Evolutionary conservation across 2,113 vertebrate species (phyloP).

Genomic region (Ellobius talpinus): DNA sequence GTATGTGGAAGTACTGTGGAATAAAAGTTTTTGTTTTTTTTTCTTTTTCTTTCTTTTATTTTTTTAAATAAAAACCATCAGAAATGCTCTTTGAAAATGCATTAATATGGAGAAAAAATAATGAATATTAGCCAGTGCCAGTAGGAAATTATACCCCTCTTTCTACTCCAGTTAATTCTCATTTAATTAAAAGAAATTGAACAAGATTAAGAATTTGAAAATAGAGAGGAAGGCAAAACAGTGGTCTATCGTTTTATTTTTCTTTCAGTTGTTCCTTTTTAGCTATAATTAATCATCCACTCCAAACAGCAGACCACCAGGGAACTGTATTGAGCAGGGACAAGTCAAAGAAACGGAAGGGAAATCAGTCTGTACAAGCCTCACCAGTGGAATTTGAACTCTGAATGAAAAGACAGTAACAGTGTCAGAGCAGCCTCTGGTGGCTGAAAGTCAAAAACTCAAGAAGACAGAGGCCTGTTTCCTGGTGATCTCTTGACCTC

Average conservation of each 20-base stretch:
- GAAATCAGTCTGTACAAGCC: conserved; percentile 48
- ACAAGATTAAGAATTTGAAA: conserved; percentile 65
- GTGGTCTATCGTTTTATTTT: conserved; percentile 28
- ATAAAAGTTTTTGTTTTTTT: background rate
- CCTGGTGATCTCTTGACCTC: background rate
- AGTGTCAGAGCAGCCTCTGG: conserved; percentile 79
- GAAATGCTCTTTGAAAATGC: conserved; percentile 63
- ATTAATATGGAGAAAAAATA: background rate
- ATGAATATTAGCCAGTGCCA: conserved; percentile 56
- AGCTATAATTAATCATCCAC: conserved; percentile 27
- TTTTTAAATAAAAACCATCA: background rate
- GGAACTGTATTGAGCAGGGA: background rate
- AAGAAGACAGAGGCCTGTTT: conserved; percentile 56
- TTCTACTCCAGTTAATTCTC: background rate
- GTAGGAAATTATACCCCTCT: conserved; percentile 30
- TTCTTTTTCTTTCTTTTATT: background rate
- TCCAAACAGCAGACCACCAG: conserved; percentile 17
- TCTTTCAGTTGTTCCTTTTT: conserved; percentile 33
- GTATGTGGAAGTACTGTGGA: conserved; percentile 53
- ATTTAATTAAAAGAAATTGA: conserved; percentile 63
- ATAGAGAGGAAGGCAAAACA: conserved; percentile 51
- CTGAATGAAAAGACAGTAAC: conserved; percentile 10
- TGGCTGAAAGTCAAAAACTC: conserved; percentile 78
- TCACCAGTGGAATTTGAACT: conserved; percentile 35
- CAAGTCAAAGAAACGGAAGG: conserved; percentile 58